A percentile compares a stretch with the other conserved stretches of the same genome.
Evolutionary conservation across 2,888 invertebrate genomes (phyloP).

Genomic region (Beris morrisii): DNA sequence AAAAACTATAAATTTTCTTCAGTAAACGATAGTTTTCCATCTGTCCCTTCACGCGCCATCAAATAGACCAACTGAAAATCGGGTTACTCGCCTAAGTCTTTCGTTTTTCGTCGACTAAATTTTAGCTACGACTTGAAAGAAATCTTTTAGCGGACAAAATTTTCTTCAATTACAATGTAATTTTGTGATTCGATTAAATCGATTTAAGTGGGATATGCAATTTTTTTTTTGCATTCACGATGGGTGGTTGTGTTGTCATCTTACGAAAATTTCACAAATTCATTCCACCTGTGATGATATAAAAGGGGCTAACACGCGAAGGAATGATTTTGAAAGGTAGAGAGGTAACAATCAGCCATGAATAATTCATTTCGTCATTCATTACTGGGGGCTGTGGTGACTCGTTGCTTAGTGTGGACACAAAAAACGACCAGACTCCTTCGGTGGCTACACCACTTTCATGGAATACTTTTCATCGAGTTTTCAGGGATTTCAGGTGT

Average conservation of each 20-base stretch:
- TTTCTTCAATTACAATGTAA: too few relatives aligned
- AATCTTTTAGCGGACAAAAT: too few relatives aligned
- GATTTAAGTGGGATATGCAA: too few relatives aligned
- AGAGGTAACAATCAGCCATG: constrained; percentile 42
- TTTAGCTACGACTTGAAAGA: too few relatives aligned
- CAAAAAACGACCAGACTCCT: constrained; percentile 36
- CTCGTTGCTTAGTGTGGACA: constrained; percentile 22
- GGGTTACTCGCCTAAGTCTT: too few relatives aligned
- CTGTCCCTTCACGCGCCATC: too few relatives aligned
- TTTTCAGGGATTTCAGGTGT: constrained; percentile 17
- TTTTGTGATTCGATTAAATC: too few relatives aligned
- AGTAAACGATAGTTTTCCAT: too few relatives aligned
- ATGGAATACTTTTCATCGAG: constrained; percentile 24
- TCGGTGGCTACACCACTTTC: constrained; percentile 33
- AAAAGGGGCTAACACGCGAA: constrained; percentile 31
- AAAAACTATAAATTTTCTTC: too few relatives aligned
- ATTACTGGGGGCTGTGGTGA: constrained; percentile 35
- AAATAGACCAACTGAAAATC: too few relatives aligned
- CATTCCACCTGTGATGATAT: constrained; percentile 31
- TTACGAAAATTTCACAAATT: constrained; percentile 31
- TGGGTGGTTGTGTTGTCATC: constrained; percentile 33
- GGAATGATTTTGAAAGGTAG: constrained; percentile 33
- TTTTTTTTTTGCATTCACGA: constrained; percentile 8
- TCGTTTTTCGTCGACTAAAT: too few relatives aligned
- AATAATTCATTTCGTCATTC: constrained; percentile 43